These are phyloP conservation scores for Metellina segmentata DNA, from an alignment of 2,888 invertebrate species.

Conservation along the genomic window DNA sequence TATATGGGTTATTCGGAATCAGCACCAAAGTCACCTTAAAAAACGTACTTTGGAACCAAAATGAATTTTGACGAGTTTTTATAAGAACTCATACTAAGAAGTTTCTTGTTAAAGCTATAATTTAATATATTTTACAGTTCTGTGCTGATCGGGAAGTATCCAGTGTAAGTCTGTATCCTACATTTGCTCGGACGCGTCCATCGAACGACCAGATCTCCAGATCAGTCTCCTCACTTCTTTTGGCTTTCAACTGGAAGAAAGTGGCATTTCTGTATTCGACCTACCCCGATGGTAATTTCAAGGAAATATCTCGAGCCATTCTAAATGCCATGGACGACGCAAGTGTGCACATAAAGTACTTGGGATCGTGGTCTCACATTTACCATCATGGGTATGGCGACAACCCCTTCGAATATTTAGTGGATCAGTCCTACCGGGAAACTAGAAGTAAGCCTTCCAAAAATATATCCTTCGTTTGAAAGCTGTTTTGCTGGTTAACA, in stretches of 20 bases:
- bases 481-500: not conserved
- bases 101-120: too few species aligned
- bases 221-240: slow-evolving; percentile 91
- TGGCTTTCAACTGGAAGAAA: slow-evolving; percentile 93
- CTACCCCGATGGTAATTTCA: slow-evolving; percentile 87
- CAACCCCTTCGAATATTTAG: slow-evolving; percentile 92
- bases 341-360: slow-evolving; percentile 87
- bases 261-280: slow-evolving; percentile 92
- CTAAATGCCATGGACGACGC: slow-evolving; percentile 86
- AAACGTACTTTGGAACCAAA: too few species aligned
- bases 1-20: too few species aligned
- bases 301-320: slow-evolving; percentile 88
- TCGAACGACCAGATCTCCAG: slow-evolving; percentile 96
- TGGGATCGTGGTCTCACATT: slow-evolving; percentile 86
- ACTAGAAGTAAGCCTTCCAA: slow-evolving; percentile 89
- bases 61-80: too few species aligned
- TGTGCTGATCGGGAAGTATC: slow-evolving; percentile 94
- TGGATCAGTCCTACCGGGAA: slow-evolving; percentile 90
- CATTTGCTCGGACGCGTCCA: slow-evolving; percentile 95
- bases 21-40: too few species aligned
- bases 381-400: slow-evolving; percentile 91
- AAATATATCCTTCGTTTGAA: not conserved
- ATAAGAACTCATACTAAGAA: too few species aligned
- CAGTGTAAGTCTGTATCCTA: slow-evolving; percentile 92
- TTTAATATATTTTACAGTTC: slow-evolving; percentile 85